These are phyloP conservation scores for Eupithecia vulgata DNA, from an alignment of 2,888 invertebrate species.

Conservation along the genomic window DNA sequence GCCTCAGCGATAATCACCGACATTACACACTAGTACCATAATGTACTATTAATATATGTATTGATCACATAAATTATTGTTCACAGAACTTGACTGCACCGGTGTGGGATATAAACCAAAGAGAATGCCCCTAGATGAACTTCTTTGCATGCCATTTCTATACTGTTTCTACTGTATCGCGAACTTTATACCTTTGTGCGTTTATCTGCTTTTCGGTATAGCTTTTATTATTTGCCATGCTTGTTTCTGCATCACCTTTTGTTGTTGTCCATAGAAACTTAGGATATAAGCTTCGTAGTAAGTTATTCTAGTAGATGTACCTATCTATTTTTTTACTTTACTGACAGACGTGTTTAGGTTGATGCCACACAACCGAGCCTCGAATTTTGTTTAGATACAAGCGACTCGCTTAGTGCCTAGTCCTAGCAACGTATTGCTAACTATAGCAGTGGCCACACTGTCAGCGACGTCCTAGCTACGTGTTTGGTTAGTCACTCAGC, in stretches of 20 bases:
- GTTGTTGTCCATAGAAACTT: slow-evolving; percentile 40
- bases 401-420: no score
- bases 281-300: background rate
- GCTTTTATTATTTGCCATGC: slow-evolving; percentile 41
- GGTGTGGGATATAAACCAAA: fast-evolving
- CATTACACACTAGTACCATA: no score
- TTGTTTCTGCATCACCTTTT: slow-evolving; percentile 53
- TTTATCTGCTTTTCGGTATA: slow-evolving; percentile 16
- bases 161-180: background rate
- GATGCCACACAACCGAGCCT: no score
- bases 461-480: no score
- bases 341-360: background rate
- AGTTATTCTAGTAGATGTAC: background rate
- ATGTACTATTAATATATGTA: background rate
- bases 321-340: background rate
- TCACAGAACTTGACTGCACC: background rate
- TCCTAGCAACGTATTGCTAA: no score
- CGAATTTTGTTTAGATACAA: no score
- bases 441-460: no score
- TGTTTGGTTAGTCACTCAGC: no score
- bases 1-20: no score
- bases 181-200: slow-evolving; percentile 8
- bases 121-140: background rate
- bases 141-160: background rate
- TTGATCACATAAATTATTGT: background rate